A percentile compares a stretch with the other conserved stretches of the same genome.
These are phyloP conservation scores for Falco peregrinus DNA, from an alignment of 2,797 vertebrate genomes.

Conservation along the genomic window DNA sequence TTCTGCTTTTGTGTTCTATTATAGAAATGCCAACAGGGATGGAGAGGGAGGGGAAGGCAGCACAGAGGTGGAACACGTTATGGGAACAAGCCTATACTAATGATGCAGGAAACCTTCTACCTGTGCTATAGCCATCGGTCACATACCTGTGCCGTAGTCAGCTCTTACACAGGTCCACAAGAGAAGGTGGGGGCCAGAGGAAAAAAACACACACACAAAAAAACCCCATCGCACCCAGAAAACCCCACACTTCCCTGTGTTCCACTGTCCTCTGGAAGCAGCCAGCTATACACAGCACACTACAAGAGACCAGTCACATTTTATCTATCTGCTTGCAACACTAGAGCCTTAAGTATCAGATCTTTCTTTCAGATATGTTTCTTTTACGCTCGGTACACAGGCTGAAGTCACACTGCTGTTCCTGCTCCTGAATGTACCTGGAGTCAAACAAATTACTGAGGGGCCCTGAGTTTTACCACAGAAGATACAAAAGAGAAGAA, in stretches of 20 bases:
- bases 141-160: background rate
- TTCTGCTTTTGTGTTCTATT: background rate
- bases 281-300: accelerated
- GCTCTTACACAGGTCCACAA: background rate
- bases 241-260: accelerated
- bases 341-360: background rate
- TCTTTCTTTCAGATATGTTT: accelerated
- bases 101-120: background rate
- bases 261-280: background rate
- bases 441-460: background rate
- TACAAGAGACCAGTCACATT: background rate
- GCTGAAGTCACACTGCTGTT: background rate
- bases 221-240: accelerated
- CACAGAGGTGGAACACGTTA: background rate
- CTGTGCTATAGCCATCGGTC: background rate
- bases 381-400: background rate
- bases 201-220: background rate
- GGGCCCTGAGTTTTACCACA: background rate
- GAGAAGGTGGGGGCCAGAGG: accelerated
- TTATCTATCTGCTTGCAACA: background rate
- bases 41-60: background rate
- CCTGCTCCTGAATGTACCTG: background rate
- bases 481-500: background rate
- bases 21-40: background rate
- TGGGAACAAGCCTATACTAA: background rate